These are phyloP conservation scores for Ammospiza maritima DNA, from an alignment of 2,797 vertebrate genomes.

Conservation along the genomic window DNA sequence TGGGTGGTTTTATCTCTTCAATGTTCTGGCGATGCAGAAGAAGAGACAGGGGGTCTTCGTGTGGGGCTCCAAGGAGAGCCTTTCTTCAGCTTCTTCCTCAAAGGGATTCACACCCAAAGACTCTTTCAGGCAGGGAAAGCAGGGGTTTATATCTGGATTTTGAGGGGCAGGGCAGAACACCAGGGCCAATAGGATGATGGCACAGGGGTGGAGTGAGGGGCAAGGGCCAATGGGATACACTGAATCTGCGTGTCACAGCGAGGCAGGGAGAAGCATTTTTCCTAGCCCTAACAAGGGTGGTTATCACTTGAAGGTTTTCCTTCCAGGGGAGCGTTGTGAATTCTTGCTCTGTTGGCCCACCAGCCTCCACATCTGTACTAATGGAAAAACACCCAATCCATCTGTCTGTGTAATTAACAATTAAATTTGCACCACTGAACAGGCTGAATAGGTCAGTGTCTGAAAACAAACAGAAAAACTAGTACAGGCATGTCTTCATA, in stretches of 20 bases:
- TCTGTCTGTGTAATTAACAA: background rate
- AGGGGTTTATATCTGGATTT: background rate
- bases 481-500: background rate
- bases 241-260: background rate
- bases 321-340: background rate
- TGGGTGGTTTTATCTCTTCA: background rate
- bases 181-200: background rate
- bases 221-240: background rate
- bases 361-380: background rate
- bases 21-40: background rate
- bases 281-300: background rate
- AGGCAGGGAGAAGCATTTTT: background rate
- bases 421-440: background rate
- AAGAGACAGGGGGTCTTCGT: rapidly evolving
- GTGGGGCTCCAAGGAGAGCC: background rate
- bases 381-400: background rate
- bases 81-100: background rate
- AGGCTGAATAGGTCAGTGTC: background rate
- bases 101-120: background rate
- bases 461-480: background rate
- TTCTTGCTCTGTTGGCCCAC: background rate
- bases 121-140: background rate
- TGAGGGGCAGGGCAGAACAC: background rate
- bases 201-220: background rate
- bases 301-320: background rate